Base-by-base conservation (phyloP, 2,113 vertebrate genomes). In the Myodes glareolus region DNA sequence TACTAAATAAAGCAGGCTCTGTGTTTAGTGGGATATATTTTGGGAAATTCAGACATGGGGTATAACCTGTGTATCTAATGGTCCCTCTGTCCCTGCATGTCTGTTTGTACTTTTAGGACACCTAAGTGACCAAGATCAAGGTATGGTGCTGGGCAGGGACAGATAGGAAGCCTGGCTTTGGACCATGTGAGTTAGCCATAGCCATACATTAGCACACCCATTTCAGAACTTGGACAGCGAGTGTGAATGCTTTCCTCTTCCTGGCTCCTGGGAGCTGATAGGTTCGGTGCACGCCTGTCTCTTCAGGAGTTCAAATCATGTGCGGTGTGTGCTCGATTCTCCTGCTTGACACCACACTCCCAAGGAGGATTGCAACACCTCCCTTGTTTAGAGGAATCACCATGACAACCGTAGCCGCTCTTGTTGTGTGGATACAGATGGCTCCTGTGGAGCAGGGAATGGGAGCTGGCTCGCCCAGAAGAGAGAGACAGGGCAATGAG, bases 331-430 rank as follows among this genome's bases (percentile, higher is more conserved):
- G 45, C 88, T 68, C 73, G 5, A 3, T 0, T 84, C 92, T 84
- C 82, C 73, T 68, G 78, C 81, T 77, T 33, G 39, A 29, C 39
- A 67, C 90, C 68, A 76, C 75, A 33, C 52, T 52, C 87, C 95
- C 65, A 78, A 81, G 84, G 90, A 93, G 89, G 88, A 96, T 96
- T 61, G 42, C n/a, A 92, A 94, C 96, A 97, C 94, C 78, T 86
- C n/a, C 77, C 67, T 94, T 52, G 86, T 95, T 94, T 70, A 70
- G 94, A 94, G n/a, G 47, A 7, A 45, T 97, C 81, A 33, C 94
- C 42, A 3, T 96, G 88, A 77, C 36, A 88, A 94, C 67, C 0
- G 6, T 36, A 84, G 39, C 75, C 81, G 75, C 33, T 85, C 91
- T 77, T 63, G 72, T 63, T 68, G 31, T 58, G 61, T 73, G 65